A percentile compares a stretch with the other conserved stretches of the same genome.
Conservation (phyloP, 2,797 vertebrate genomes). For the Ceryle rudis region DNA sequence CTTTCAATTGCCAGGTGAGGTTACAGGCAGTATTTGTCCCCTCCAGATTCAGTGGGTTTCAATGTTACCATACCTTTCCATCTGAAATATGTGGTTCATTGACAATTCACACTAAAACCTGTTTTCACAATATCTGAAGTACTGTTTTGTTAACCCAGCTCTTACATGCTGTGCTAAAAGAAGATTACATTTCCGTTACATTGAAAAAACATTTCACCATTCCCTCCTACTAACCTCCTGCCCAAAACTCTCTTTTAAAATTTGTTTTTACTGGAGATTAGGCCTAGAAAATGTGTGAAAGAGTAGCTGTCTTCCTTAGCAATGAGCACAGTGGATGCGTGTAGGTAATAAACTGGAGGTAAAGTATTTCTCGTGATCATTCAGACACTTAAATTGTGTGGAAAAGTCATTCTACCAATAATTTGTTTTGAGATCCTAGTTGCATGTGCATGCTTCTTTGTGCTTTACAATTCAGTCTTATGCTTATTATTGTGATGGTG, state of each 20-base stretch:
- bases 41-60: background rate
- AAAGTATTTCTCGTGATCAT: background rate
- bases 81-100: background rate
- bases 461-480: background rate
- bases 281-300: background rate
- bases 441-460: background rate
- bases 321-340: background rate
- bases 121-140: background rate
- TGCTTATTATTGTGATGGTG: background rate
- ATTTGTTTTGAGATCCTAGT: background rate
- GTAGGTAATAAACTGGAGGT: background rate
- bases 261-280: background rate
- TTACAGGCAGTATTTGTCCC: background rate
- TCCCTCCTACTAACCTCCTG: background rate
- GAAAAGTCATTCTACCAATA: background rate
- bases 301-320: background rate
- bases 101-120: background rate
- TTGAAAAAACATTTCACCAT: background rate
- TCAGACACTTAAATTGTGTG: background rate
- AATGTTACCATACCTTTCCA: background rate
- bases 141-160: background rate
- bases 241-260: background rate
- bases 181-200: background rate
- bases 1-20: background rate
- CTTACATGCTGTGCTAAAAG: background rate